Base-by-base conservation (phyloP, 2,888 invertebrate species). In the Tolmerus cingulatus region DNA sequence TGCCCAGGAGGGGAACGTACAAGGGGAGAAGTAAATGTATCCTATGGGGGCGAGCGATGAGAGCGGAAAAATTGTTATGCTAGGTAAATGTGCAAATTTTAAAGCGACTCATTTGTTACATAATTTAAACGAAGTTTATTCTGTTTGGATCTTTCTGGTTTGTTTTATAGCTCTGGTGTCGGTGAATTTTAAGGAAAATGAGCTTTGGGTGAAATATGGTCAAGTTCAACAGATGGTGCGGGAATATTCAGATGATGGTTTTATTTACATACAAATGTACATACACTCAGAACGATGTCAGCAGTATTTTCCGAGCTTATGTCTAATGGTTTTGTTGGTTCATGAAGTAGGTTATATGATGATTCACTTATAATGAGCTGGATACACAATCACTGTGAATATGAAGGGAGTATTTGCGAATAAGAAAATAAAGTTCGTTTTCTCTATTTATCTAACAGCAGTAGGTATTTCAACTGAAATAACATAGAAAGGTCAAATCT, bases 31-130 rank as follows among this genome's bases (percentile, higher is more conserved):
- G 66, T 66, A 66, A 66, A 66, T 66, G 66, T 66, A 66, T 66
- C 66, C 66, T 23, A 27, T 19, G 27, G 23, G 66, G 27, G 27
- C 23, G 66, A 27, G 66, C 66, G 66, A 66, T 23, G 66, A 66
- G 66, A 66, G 27, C 66, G 66, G 66, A 66, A 66, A 66, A 66
- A 66, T 66, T 66, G 66, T 27, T 66, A 66, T 66, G 66, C 66
- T 66, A 66, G 66, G 66, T 66, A 66, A 23, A 78, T 78, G 78
- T 78, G 43, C 78, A 76, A 37, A 76, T 76, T 78, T 78, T 78
- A 23, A 40, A 78, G 78, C 78, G 37, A 78, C 23, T 78, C 78
- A 78, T 78, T 78, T 78, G 43, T 78, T 78, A 78, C 78, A 78
- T 78, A 78, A 78, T 78, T 43, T 40, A 78, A 78, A 78, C 43